Evolutionary conservation across 1,140 invertebrate genomes (phyloP).

Genomic region (Eumaeus atala): DNA sequence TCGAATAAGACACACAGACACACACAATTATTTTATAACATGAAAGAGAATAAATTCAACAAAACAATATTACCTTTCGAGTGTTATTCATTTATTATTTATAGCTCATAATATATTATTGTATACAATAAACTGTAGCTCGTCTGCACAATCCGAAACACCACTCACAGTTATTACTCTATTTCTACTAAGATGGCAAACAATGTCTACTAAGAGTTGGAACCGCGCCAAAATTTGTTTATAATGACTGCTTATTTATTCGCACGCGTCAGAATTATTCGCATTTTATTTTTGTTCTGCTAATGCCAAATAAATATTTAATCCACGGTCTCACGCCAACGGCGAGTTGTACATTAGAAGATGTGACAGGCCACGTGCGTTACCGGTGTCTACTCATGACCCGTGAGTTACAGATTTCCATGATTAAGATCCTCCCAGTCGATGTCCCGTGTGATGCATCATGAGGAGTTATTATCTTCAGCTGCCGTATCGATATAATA

Average conservation of each 20-base stretch:
- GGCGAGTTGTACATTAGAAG: conserved; percentile 16
- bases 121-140: conserved; percentile 4
- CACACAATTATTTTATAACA: no score
- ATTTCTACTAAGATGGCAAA: conserved; percentile 57
- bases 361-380: no score
- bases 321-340: conserved; percentile 4
- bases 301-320: conserved; percentile 22
- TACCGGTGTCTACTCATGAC: no score
- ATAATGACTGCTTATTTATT: conserved; percentile 64
- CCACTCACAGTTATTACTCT: conserved; percentile 35
- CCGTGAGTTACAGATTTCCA: no score
- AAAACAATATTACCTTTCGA: neutral
- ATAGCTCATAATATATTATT: neutral
- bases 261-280: conserved; percentile 52
- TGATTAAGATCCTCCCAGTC: no score
- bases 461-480: no score
- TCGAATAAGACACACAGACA: no score
- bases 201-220: conserved; percentile 61
- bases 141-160: neutral
- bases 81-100: neutral
- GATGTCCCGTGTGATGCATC: no score
- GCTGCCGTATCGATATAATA: no score
- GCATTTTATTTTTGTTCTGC: conserved; percentile 40
- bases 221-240: conserved; percentile 62
- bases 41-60: neutral